Conservation (phyloP, 2,888 invertebrate species). For the Cataglyphis albicans region DNA sequence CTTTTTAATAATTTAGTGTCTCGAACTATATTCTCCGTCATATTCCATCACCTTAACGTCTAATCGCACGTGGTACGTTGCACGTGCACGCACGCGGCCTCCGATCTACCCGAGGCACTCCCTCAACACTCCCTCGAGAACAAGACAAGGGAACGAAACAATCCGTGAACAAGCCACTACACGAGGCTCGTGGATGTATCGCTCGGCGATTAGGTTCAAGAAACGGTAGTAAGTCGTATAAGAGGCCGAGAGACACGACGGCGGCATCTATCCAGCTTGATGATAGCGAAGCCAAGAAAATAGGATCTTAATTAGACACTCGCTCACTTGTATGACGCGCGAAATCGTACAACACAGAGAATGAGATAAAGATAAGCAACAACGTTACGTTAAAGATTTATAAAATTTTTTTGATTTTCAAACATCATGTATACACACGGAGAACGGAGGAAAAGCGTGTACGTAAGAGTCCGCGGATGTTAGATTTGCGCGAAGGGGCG, state of each 20-base stretch:
- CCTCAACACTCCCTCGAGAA: slow-evolving; percentile 47
- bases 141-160: slow-evolving; percentile 66
- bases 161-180: slow-evolving; percentile 76
- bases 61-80: slow-evolving; percentile 61
- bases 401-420: slow-evolving; percentile 2
- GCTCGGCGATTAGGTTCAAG: slow-evolving; percentile 70
- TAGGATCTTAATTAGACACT: slow-evolving; percentile 40
- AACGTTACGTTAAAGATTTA: neutral
- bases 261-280: slow-evolving; percentile 1
- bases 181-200: slow-evolving; percentile 72
- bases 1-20: neutral
- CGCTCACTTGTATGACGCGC: slow-evolving; percentile 3
- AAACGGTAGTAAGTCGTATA: slow-evolving; percentile 66
- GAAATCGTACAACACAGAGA: slow-evolving; percentile 10
- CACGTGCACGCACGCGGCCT: slow-evolving; percentile 35
- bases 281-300: slow-evolving; percentile 8
- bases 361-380: neutral
- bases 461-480: slow-evolving; percentile 22
- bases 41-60: slow-evolving; percentile 6
- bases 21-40: slow-evolving; percentile 60
- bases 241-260: slow-evolving; percentile 60
- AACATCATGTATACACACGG: neutral
- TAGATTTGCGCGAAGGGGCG: slow-evolving; percentile 52
- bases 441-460: slow-evolving; percentile 5
- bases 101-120: slow-evolving; percentile 16